Evolutionary conservation across 2,888 invertebrate genomes (phyloP).

Genomic region (Drosophila helvetica): DNA sequence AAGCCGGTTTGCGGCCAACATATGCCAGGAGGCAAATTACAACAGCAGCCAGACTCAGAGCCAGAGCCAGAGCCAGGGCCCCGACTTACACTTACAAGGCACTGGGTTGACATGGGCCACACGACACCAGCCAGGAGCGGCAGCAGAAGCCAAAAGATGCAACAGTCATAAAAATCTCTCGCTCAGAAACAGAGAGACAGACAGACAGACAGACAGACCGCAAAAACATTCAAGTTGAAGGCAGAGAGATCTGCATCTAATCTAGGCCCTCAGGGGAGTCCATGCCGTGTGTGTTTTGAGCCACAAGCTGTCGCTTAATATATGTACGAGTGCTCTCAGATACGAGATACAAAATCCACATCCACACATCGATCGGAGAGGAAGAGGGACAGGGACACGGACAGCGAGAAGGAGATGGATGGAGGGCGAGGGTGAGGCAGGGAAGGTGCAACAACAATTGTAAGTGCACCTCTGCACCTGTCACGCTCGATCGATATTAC

Average conservation of each 20-base stretch:
- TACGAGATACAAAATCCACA: slow-evolving; percentile 27
- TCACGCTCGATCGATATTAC: slow-evolving; percentile 73
- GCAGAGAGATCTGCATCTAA: slow-evolving; percentile 62
- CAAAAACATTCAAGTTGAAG: slow-evolving; percentile 44
- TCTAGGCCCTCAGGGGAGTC: slow-evolving; percentile 69
- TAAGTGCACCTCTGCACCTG: slow-evolving; percentile 69
- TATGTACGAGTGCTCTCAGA: background rate
- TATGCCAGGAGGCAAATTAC: slow-evolving; percentile 73
- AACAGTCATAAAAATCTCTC: slow-evolving; percentile 70
- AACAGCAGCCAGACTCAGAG: slow-evolving; percentile 47
- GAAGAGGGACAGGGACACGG: background rate
- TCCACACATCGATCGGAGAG: slow-evolving; percentile 7
- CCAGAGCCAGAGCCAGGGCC: slow-evolving; percentile 8
- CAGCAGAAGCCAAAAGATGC: slow-evolving; percentile 49
- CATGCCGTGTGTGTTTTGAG: slow-evolving; percentile 39
- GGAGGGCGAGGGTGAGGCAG: too few species aligned
- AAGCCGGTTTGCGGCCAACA: slow-evolving; percentile 71
- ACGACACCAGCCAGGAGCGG: slow-evolving; percentile 59
- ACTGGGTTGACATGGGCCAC: slow-evolving; percentile 72
- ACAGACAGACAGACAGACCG: slow-evolving; percentile 58
- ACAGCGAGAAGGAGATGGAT: too few species aligned
- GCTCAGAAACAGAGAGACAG: slow-evolving; percentile 23
- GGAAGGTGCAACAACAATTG: slow-evolving; percentile 48
- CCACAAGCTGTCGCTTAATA: slow-evolving; percentile 65
- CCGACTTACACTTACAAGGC: slow-evolving; percentile 35